These are phyloP conservation scores for Ctenopoma kingsleyae DNA, from an alignment of 2,797 vertebrate species.

Conservation along the genomic window DNA sequence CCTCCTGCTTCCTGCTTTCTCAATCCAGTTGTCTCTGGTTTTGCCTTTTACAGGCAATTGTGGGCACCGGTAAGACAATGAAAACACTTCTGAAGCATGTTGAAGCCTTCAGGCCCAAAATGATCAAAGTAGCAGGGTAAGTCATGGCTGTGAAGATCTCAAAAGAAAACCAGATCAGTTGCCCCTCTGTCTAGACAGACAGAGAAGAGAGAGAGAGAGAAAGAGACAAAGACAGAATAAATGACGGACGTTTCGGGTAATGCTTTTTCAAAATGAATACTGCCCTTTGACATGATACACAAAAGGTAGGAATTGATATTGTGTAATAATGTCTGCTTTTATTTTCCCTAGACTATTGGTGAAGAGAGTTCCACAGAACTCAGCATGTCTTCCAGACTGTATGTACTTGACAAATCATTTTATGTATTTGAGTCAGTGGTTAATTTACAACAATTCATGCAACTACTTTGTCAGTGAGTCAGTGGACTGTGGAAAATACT, in stretches of 20 bases:
- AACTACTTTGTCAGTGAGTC: conserved; percentile 35
- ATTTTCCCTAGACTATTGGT: conserved; percentile 89
- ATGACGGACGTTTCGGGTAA: conserved; percentile 6
- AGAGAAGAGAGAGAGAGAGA: conserved; percentile 26
- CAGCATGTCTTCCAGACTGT: conserved; percentile 91
- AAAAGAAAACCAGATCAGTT: conserved; percentile 43
- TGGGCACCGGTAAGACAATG: conserved; percentile 94
- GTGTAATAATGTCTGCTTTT: conserved; percentile 36
- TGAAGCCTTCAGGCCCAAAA: conserved; percentile 90
- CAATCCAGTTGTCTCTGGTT: conserved; percentile 25
- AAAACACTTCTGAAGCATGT: conserved; percentile 89
- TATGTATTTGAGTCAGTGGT: conserved; percentile 49
- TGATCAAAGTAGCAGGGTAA: conserved; percentile 95
- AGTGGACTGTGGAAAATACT: conserved; percentile 21
- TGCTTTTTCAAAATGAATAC: conserved; percentile 23
- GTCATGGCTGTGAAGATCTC: conserved; percentile 53
- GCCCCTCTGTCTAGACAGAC: conserved; percentile 57
- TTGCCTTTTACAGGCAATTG: conserved; percentile 86
- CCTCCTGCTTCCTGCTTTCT: conserved; percentile 6
- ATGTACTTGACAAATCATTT: conserved; percentile 73
- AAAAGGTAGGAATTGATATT: conserved; percentile 11
- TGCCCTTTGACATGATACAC: conserved; percentile 3
- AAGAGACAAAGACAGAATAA: conserved; percentile 25
- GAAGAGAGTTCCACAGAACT: conserved; percentile 87
- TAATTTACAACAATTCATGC: conserved; percentile 28